Evolutionary conservation across 1,140 invertebrate species (phyloP), one percentile per base, ranked within the genome.

Genomic region (Episyrphus balteatus): DNA sequence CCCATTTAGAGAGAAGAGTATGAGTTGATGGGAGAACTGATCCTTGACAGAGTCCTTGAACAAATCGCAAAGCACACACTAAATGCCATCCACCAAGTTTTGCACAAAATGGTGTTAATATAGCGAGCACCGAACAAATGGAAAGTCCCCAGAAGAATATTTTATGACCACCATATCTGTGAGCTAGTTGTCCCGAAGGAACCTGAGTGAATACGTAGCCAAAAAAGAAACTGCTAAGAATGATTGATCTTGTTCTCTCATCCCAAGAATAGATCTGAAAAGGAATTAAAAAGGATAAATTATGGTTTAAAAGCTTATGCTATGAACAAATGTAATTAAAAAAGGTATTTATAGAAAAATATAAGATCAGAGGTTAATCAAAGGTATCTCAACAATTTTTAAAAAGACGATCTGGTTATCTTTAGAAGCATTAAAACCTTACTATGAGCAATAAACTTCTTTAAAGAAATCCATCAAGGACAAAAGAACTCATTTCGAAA

Each of bases 1-100:
- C 39, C 88, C 89, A 92, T 58, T 83, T 83, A 0, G 84, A 79
- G 46, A 90, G 70, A 3, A 90, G 62, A 1, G 79, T 80, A 57
- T 90, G 86, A 11, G 84, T 73, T 39, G 77, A 75, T 0, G 88
- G 88, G 57, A 84, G 82, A 15, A 84, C 73, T 5, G 85, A 75
- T 17, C 87, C 88, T 70, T 91, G 79, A 34, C 70, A 72, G 2
- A 91, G 60, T 1, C 89, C 88, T 61, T 84, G 79, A 0, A 84
- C 50, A 1, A 88, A 75, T 38, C 88, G 70, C n/a, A 77, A 64
- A 57, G 68, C 58, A 59, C 39, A 42, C 15, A 26, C 65, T 36
- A 75, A 69, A 61, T 76, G 58, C 75, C 77, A 81, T 9, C 73
- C 76, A 6, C 76, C 71, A 21, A 33, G 18, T 14, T 31, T 7